A percentile compares a stretch with the other conserved stretches of the same genome.
These are phyloP conservation scores for Spinus pinus DNA, from an alignment of 2,797 vertebrate genomes.

Conservation along the genomic window DNA sequence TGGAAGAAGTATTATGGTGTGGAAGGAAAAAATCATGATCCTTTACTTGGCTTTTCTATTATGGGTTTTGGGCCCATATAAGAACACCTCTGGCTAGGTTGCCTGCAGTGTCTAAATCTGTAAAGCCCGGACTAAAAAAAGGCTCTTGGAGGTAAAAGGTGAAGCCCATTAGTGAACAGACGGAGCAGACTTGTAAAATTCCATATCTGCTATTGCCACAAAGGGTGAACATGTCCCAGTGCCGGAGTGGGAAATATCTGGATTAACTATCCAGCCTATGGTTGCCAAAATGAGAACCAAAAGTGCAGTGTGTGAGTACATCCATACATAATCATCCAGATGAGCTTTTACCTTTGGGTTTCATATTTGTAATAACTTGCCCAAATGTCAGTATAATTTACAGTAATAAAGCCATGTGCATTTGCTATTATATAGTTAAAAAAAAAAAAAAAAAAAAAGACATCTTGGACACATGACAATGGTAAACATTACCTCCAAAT, in stretches of 20 bases:
- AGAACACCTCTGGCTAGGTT: background rate
- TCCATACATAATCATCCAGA: background rate
- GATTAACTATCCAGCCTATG: background rate
- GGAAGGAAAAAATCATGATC: background rate
- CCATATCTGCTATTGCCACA: slow-evolving; percentile 26
- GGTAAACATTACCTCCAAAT: slow-evolving; percentile 25
- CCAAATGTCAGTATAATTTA: slow-evolving; percentile 9
- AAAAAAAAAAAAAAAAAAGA: background rate
- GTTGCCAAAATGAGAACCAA: background rate
- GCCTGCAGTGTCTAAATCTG: background rate
- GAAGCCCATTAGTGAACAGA: slow-evolving; percentile 22
- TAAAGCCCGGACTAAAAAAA: slow-evolving; percentile 40
- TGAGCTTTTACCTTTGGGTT: background rate
- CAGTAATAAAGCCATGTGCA: background rate
- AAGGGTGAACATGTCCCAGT: background rate
- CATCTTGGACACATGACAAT: background rate
- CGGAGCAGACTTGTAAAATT: slow-evolving; percentile 30
- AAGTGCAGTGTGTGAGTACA: background rate
- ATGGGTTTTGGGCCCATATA: background rate
- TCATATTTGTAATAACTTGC: background rate
- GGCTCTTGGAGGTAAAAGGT: slow-evolving; percentile 38
- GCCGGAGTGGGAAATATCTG: slow-evolving; percentile 3
- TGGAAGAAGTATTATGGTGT: background rate
- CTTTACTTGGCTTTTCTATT: background rate
- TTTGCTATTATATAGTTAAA: background rate